These are phyloP conservation scores for Acleris holmiana DNA, from an alignment of 2,888 invertebrate genomes.

Conservation along the genomic window DNA sequence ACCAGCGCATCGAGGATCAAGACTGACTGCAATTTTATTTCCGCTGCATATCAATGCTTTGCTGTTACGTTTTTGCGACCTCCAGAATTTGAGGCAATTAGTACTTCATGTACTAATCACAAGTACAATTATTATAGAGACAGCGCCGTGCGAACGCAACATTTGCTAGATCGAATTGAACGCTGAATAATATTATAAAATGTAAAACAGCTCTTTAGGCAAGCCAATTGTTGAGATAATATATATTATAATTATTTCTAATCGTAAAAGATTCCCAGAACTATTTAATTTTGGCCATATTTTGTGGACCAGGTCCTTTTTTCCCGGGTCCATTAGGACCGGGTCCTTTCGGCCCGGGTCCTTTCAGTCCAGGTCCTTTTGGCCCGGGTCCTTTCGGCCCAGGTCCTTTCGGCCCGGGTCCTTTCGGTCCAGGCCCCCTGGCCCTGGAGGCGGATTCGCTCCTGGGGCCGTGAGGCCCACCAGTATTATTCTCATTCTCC, in stretches of 20 bases:
- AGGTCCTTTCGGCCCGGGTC: conserved; percentile 41
- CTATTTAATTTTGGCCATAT: background rate
- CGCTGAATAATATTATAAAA: no score
- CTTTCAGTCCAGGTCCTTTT: conserved; percentile 49
- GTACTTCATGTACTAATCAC: no score
- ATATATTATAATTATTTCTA: background rate
- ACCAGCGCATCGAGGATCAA: no score
- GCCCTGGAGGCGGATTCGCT: conserved; percentile 36
- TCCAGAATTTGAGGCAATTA: no score
- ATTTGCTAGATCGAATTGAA: no score
- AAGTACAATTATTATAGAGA: no score
- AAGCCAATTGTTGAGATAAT: background rate
- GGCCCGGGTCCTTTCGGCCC: conserved; percentile 38
- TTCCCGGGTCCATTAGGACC: background rate
- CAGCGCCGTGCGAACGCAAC: no score
- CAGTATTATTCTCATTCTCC: conserved; percentile 40
- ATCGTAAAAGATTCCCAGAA: background rate
- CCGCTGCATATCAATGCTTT: no score
- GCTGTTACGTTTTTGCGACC: no score
- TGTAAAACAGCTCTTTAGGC: background rate
- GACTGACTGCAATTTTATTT: no score
- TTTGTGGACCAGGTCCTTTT: background rate
- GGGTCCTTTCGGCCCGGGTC: conserved; percentile 30
- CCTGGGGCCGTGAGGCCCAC: conserved; percentile 5
- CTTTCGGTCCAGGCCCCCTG: conserved; percentile 39